These are phyloP conservation scores for Xestia c-nigrum DNA, from an alignment of 2,888 invertebrate genomes.

Conservation along the genomic window DNA sequence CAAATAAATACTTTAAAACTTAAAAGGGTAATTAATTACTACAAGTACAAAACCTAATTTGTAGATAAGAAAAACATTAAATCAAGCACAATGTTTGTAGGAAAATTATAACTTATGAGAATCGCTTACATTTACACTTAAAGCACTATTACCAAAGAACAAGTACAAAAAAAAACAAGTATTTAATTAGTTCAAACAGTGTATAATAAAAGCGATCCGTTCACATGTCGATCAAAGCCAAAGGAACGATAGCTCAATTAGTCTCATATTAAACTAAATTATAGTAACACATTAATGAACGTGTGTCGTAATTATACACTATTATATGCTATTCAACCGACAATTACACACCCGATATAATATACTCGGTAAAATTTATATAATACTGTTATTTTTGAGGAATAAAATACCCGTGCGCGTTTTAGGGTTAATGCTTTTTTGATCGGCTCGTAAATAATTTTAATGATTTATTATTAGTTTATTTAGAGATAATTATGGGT, in stretches of 20 bases:
- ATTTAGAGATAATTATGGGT: neutral
- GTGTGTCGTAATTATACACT: slow-evolving; percentile 73
- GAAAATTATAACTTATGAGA: neutral
- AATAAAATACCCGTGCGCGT: slow-evolving; percentile 13
- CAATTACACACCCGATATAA: slow-evolving; percentile 60
- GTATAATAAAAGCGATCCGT: slow-evolving; percentile 63
- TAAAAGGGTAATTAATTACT: neutral
- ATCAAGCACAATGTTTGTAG: neutral
- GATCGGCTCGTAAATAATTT: slow-evolving; percentile 16
- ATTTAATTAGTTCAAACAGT: slow-evolving; percentile 72
- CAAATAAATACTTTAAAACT: neutral
- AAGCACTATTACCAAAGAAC: slow-evolving; percentile 9
- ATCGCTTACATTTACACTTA: slow-evolving; percentile 2
- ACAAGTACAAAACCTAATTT: no score
- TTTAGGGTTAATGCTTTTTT: slow-evolving; percentile 43
- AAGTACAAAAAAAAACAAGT: slow-evolving; percentile 60
- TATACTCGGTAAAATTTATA: slow-evolving; percentile 38
- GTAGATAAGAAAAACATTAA: no score
- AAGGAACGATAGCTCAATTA: slow-evolving; percentile 74
- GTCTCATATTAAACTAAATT: slow-evolving; percentile 73
- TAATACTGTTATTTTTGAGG: slow-evolving; percentile 41
- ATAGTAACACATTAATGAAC: slow-evolving; percentile 75
- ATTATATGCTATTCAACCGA: slow-evolving; percentile 69
- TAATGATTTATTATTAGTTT: slow-evolving; percentile 31
- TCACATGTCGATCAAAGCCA: slow-evolving; percentile 74